Evolutionary conservation across 2,797 vertebrate genomes (phyloP), one percentile per base, ranked within the genome.

Genomic region (Varecia variegata): DNA sequence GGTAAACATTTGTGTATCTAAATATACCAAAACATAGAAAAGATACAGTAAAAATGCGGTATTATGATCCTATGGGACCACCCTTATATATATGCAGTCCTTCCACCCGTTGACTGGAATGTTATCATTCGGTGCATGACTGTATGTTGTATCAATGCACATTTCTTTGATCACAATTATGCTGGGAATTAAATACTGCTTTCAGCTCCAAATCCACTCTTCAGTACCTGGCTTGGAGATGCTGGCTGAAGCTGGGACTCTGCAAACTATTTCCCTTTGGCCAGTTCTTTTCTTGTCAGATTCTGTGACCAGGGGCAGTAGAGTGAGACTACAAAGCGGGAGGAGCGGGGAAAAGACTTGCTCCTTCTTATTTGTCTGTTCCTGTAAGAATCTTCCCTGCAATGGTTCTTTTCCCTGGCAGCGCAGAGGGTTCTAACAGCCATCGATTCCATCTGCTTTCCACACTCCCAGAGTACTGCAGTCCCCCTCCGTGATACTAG

Each of bases 261-360:
- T 58, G n/a, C 12, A 85, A 32, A n/a, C 13, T 45, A 30, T 40
- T 71, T 68, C 38, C 73, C 21, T 70, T 77, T 43, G 40, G 21
- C 40, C 30, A 30, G 9, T 40, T 92, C 8, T 25, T 79, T 32
- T 23, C 62, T 32, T 50, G 1, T 30, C n/a, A 17, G 43, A 35
- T 35, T 35, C 43, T 9, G 1, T 7, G 27, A 13, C 4, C 1
- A 25, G 27, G 11, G 9, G 0, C 25, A 43, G 30, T 25, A 27
- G 30, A 23, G 25, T 3, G 17, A 73, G 8, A 27, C 45, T 79
- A 23, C 12, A 15, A 62, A 52, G 65, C 3, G 18, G n/a, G 8
- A 71, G 30, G 13, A 56, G 3, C 20, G 10, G 18, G n/a, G 45
- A 14, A 58, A 52, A 73, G 20, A 82, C 52, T 7, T 35, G 21